Base-by-base conservation (phyloP, 2,113 vertebrate species). In the Protomyctophum bolini region DNA sequence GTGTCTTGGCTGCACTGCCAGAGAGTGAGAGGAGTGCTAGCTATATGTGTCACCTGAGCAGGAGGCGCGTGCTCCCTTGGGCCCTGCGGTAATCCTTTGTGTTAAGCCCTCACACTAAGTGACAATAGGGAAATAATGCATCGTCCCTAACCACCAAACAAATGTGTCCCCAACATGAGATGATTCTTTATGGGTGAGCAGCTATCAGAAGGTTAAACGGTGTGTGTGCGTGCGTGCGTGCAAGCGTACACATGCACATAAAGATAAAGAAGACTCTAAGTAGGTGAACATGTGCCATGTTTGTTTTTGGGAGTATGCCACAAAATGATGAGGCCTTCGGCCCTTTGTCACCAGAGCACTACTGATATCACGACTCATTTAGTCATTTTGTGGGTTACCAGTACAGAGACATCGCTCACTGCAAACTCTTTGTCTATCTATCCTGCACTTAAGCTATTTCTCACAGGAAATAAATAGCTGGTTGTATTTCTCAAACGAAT, bases 31-130 rank as follows among this genome's bases (percentile, higher is more conserved):
- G 54, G 58, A 68, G 88, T 71, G 67, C 46, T 48, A 6, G 73
- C 73, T 64, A 66, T 10, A 70, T 66, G 79, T 73, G 80, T 84
- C 86, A 91, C 89, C 86, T 88, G 89, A 89, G 72, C 73, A 72
- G 65, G 77, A 80, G 76, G 33, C 33, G 33, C 80, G 77, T 70
- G 72, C 71, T 89, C 86, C 86, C 83, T 66, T 54, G 64, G 88
- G 83, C 79, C 69, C 21, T 72, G 54, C 72, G 84, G 82, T 91
- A 91, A 92, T 92, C 90, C 91, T 81, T 80, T 90, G 91, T 91
- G 91, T 86, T 86, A 85, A 89, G 77, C 81, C 69, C 75, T 72
- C 79, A 81, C 81, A 76, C 82, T 72, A 80, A 82, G 83, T 76
- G 72, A 88, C 88, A 90, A 86, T 81, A 41, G 67, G 77, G 81